Base-by-base conservation (phyloP, 2,797 vertebrate species). In the Enteromius trimaculatus region DNA sequence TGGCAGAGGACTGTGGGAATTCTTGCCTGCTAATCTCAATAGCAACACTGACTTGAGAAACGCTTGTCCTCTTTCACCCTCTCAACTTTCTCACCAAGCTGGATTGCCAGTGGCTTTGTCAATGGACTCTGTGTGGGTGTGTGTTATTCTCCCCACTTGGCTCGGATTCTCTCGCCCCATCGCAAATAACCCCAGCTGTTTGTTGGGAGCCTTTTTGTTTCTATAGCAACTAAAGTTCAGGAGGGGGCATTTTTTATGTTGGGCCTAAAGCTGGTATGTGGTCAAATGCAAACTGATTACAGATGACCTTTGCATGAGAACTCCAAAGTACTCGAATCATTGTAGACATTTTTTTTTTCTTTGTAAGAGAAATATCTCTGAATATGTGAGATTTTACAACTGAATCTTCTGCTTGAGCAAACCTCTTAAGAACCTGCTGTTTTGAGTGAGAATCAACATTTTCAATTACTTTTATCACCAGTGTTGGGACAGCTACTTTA, bases 1-100 rank as follows among this genome's bases (percentile, higher is more conserved):
- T 93, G 91, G 89, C 88, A 86, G 80, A 89, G 85, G 66, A 83
- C 72, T 77, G 85, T 80, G 72, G 76, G 82, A 85, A 81, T 86
- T 79, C 80, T 83, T 84, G 68, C 80, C 58, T 77, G 83, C 79
- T 81, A 69, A 72, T 49, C 69, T 81, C 68, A 58, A 78, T 88
- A 77, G 62, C 79, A 26, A 51, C 8, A 26, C 79, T 76, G 83
- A 81, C 78, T 85, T 86, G 81, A 84, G 82, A 86, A 87, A 86
- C 68, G 80, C 79, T 85, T 83, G 77, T 86, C 79, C 83, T 82
- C 81, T 88, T 86, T 88, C 77, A 86, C 85, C 72, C 84, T 31
- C 79, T 23, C 82, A 87, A 87, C 85, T 85, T 89, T 89, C 88
- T 88, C 84, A 88, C 86, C 79, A 80, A 84, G 34, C 83, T 60